Evolutionary conservation across 2,888 invertebrate genomes (phyloP), one percentile per base, ranked within the genome.

Genomic region (Charanyca ferruginea): DNA sequence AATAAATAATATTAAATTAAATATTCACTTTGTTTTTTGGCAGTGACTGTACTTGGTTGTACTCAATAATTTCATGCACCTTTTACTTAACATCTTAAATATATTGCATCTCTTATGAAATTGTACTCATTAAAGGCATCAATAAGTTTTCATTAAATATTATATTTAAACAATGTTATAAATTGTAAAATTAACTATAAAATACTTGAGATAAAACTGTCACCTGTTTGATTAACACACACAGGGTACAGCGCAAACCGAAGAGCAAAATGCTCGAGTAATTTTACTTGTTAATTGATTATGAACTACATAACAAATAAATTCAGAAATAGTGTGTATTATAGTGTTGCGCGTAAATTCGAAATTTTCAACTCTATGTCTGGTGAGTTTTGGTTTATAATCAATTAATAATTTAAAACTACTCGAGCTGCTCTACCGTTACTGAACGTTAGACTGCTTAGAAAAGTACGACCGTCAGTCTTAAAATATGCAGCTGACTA

Each of bases 61-160:
- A 59, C 45, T 25, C 25, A 9, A 58, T 55, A 67, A 75, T 81
- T 78, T 71, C 81, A 72, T 84, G 84, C 83, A 82, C 32, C 58
- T 64, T 80, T 83, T 70, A 77, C 55, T 64, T 45, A 61, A 72
- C 42, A 57, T 23, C 72, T 84, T 78, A 75, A 65, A 51, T 79
- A 77, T 84, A 83, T 78, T 82, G 80, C 77, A 80, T 82, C 54
- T 81, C 80, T 78, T 77, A 79, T 77, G 55, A 79, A 84, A 83
- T 90, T 90, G 90, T 90, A 90, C 91, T 90, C 72, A 70, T 81
- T 63, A 73, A 89, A 89, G 88, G 89, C 90, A 87, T 84, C 78
- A 76, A 79, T 72, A 75, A 65, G 64, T 70, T 70, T 68, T 23
- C 68, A 70, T 42, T 75, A 20, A 45, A 63, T 52, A 55, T 53